Evolutionary conservation across 2,797 vertebrate genomes (phyloP).

Genomic region (Peromyscus aztecus): DNA sequence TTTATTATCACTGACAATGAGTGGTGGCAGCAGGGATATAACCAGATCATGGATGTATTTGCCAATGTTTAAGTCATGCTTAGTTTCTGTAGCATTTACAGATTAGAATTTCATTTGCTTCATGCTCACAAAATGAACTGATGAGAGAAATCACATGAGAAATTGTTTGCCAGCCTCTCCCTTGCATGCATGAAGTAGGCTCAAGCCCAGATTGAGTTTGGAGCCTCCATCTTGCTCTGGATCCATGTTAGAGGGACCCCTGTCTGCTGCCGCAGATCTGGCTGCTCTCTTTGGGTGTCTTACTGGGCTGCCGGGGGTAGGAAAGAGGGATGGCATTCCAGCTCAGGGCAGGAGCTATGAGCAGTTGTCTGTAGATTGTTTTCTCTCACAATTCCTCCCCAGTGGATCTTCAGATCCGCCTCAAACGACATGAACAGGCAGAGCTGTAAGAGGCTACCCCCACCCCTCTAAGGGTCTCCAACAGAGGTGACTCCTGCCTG

Average conservation of each 20-base stretch:
- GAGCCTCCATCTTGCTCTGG: not conserved
- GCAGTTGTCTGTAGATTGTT: not conserved
- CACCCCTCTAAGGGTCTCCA: not conserved
- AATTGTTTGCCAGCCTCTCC: not conserved
- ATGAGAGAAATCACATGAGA: not conserved
- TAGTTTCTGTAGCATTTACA: not conserved
- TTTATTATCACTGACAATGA: not conserved
- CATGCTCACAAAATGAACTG: not conserved
- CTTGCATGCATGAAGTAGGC: not conserved
- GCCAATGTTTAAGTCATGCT: not conserved
- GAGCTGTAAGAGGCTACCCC: not conserved
- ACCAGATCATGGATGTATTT: not conserved
- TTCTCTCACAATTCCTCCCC: not conserved
- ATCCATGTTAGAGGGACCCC: not conserved
- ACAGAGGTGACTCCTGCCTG: not conserved
- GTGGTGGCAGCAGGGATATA: not conserved
- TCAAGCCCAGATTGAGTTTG: not conserved
- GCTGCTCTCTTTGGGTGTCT: not conserved
- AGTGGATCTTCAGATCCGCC: not conserved
- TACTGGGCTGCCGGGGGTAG: not conserved
- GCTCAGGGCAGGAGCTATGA: not conserved
- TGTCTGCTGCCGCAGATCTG: not conserved
- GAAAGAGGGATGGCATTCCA: not conserved
- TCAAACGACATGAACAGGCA: not conserved
- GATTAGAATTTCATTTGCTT: constrained; percentile 13